Conservation (phyloP, 1,140 invertebrate species). For the Nautilus pompilius region DNA sequence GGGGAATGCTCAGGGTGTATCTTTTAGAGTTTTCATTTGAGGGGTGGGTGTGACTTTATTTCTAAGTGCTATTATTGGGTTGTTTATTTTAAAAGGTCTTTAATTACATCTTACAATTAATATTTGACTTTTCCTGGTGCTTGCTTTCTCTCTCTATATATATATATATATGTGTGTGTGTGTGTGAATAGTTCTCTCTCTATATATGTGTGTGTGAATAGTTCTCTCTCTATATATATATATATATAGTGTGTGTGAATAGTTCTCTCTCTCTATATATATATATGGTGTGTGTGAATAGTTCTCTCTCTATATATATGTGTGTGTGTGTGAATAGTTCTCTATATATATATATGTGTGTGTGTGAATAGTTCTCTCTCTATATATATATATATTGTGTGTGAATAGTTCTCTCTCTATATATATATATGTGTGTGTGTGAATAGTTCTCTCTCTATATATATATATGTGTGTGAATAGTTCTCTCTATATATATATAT, state of each 20-base stretch:
- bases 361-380: too few relatives aligned
- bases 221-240: background rate
- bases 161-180: background rate
- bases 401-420: background rate
- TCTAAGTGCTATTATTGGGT: too few relatives aligned
- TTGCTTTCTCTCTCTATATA: background rate
- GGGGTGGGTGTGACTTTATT: too few relatives aligned
- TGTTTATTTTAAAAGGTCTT: too few relatives aligned
- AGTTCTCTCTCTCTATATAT: background rate
- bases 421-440: background rate
- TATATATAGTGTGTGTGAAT: background rate
- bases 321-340: too few relatives aligned
- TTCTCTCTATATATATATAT: background rate
- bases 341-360: too few relatives aligned
- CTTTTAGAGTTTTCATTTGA: too few relatives aligned
- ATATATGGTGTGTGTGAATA: background rate
- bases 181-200: background rate
- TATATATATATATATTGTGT: too few relatives aligned
- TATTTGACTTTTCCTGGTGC: too few relatives aligned
- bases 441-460: background rate
- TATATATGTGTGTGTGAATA: background rate
- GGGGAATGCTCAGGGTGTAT: too few relatives aligned
- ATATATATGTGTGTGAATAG: background rate
- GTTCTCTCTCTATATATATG: background rate
- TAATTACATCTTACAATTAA: too few relatives aligned